These are phyloP conservation scores for Ectobius pallidus DNA, from an alignment of 2,888 invertebrate genomes.

Conservation along the genomic window DNA sequence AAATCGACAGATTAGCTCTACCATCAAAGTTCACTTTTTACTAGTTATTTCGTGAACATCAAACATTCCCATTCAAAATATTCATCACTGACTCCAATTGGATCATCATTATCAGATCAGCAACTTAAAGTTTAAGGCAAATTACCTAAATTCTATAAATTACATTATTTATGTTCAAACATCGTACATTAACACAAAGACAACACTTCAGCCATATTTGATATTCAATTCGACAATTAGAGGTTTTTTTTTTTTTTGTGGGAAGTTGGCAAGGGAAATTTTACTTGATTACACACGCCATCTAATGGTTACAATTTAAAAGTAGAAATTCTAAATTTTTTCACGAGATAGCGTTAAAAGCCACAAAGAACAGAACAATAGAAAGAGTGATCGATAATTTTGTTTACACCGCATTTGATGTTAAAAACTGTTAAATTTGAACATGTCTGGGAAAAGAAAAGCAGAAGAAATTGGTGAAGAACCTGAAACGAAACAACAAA, in stretches of 20 bases:
- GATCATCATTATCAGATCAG: too few species aligned
- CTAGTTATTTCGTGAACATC: too few species aligned
- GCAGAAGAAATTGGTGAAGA: conserved; percentile 40
- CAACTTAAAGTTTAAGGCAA: too few species aligned
- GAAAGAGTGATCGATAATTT: conserved; percentile 40
- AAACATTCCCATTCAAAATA: too few species aligned
- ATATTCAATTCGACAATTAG: too few species aligned
- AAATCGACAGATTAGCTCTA: too few species aligned
- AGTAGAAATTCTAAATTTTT: conserved; percentile 31
- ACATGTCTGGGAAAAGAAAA: conserved; percentile 45
- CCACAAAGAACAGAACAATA: conserved; percentile 36
- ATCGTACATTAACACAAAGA: not conserved
- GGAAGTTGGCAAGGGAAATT: too few species aligned
- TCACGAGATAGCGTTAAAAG: conserved; percentile 36
- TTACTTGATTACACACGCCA: conserved; percentile 18
- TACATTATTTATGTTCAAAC: too few species aligned
- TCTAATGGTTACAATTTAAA: conserved; percentile 23
- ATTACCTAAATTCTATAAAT: too few species aligned
- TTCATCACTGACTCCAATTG: too few species aligned
- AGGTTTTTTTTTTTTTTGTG: too few species aligned
- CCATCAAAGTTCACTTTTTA: too few species aligned
- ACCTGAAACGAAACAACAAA: conserved; percentile 38
- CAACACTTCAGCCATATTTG: not conserved
- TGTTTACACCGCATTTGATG: conserved; percentile 41
- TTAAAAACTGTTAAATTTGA: conserved; percentile 35